These are phyloP conservation scores for Bombus terrestris DNA, from an alignment of 1,140 invertebrate species.

Conservation along the genomic window DNA sequence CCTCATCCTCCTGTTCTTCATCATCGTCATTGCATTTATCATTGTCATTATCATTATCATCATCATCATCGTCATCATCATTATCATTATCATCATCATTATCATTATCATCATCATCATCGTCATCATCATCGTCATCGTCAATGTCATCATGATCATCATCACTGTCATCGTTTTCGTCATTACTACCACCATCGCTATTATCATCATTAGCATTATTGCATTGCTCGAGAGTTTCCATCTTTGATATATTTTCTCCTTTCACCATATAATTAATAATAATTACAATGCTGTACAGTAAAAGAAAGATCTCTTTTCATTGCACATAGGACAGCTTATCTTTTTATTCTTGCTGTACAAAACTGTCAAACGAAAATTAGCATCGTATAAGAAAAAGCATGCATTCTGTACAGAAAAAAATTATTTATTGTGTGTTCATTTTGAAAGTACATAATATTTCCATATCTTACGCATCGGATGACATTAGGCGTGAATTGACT, in stretches of 20 bases:
- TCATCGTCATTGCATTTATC: neutral
- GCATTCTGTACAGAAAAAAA: neutral
- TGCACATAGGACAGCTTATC: neutral
- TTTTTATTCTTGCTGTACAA: neutral
- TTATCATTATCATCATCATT: fast-evolving
- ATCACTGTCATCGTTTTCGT: neutral
- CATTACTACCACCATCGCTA: neutral
- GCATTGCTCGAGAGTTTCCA: neutral
- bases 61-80: neutral
- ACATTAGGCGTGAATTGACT: neutral
- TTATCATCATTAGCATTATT: neutral
- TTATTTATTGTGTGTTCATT: no score
- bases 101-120: neutral
- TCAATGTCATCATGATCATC: neutral
- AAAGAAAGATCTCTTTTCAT: neutral
- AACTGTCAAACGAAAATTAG: neutral
- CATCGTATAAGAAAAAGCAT: neutral
- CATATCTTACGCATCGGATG: neutral
- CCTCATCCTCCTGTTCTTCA: neutral
- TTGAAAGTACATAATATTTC: neutral
- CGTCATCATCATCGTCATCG: neutral
- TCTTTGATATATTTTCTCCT: neutral
- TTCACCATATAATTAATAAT: neutral
- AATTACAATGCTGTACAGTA: neutral
- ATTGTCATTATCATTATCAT: neutral